phyloP scores from a whole-genome alignment of 2,113 vertebrate species.

The Eleginops maclovinus region DNA sequence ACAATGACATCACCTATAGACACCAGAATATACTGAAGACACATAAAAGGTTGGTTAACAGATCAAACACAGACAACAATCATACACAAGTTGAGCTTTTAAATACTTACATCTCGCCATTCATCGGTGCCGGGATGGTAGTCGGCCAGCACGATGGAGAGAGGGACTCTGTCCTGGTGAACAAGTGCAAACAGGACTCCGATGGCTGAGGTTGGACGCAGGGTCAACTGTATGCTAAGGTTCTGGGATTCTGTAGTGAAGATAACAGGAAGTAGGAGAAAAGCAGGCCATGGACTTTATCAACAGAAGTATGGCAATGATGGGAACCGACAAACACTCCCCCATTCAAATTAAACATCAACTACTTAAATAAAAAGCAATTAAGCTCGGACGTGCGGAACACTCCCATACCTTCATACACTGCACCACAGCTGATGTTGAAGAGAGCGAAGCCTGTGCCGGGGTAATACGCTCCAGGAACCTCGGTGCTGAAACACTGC shows the following conservation, averaged over 20 bases:
- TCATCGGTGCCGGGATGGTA: conserved; percentile 89
- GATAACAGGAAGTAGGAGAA: conserved; percentile 14
- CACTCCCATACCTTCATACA: conserved; percentile 27
- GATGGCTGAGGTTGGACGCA: conserved; percentile 89
- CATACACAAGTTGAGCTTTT: fast-evolving
- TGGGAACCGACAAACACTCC: background rate
- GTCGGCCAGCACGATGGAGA: conserved; percentile 91
- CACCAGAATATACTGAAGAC: conserved; percentile 87
- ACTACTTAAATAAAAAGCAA: conserved; percentile 23
- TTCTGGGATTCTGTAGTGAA: conserved; percentile 79
- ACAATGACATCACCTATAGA: conserved; percentile 84
- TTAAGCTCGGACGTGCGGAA: background rate
- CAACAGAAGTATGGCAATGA: conserved; percentile 4
- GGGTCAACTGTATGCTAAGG: conserved; percentile 84
- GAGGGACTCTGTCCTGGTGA: conserved; percentile 85
- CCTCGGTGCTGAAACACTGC: conserved; percentile 90
- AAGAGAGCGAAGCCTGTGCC: conserved; percentile 90
- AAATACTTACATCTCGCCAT: conserved; percentile 88
- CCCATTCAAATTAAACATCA: conserved; percentile 28
- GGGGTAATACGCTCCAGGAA: conserved; percentile 90
- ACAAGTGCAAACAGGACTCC: conserved; percentile 92
- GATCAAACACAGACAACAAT: background rate
- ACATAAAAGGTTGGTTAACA: conserved; percentile 26
- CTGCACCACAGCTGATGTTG: conserved; percentile 88
- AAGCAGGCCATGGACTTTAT: conserved; percentile 13